Conservation (phyloP, 2,797 vertebrate genomes). For the Tympanoctomys barrerae region DNA sequence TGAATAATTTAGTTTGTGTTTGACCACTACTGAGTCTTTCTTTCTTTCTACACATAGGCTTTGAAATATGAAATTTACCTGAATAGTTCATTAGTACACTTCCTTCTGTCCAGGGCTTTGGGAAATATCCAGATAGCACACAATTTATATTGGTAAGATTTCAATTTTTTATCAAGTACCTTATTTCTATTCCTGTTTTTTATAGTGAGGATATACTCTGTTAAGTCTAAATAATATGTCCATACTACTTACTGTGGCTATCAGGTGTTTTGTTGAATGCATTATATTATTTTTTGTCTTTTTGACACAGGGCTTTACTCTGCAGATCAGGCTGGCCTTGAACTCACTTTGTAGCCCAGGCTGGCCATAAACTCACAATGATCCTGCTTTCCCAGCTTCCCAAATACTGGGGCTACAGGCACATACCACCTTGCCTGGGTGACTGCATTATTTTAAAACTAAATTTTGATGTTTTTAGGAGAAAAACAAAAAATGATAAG, state of each 20-base stretch:
- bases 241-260: slow-evolving; percentile 36
- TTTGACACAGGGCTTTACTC: neutral
- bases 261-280: slow-evolving; percentile 35
- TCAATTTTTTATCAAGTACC: slow-evolving; percentile 41
- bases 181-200: slow-evolving; percentile 60
- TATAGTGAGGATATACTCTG: neutral
- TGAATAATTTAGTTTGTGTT: neutral
- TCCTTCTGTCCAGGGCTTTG: slow-evolving; percentile 95
- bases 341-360: neutral
- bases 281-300: slow-evolving; percentile 30
- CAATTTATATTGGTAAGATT: slow-evolving; percentile 96
- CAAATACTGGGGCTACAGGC: neutral
- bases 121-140: slow-evolving; percentile 96
- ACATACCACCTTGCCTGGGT: neutral
- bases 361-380: neutral
- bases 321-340: neutral
- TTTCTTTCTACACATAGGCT: slow-evolving; percentile 89
- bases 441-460: slow-evolving; percentile 39
- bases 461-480: slow-evolving; percentile 50
- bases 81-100: slow-evolving; percentile 94
- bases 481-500: slow-evolving; percentile 58
- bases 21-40: slow-evolving; percentile 56
- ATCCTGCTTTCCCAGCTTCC: neutral
- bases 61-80: slow-evolving; percentile 97
- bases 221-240: slow-evolving; percentile 25